Percentiles rank a stretch among this genome's conserved stretches.
phyloP scores from a whole-genome alignment of 2,113 vertebrate species.

The Callithrix jacchus region DNA sequence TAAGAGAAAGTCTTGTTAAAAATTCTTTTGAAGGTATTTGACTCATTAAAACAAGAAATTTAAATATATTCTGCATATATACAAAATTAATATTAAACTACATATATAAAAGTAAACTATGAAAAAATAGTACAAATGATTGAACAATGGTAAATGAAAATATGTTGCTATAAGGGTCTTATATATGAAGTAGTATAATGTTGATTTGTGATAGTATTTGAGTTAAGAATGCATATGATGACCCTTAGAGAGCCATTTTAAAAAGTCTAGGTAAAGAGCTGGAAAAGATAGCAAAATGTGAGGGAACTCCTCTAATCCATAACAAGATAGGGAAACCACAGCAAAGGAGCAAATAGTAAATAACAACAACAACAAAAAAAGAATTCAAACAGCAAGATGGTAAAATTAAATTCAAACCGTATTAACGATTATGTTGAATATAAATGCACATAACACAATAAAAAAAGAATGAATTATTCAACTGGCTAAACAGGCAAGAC shows the following conservation, averaged over 20 bases:
- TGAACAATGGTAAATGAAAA: background rate
- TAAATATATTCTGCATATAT: background rate
- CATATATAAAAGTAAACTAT: background rate
- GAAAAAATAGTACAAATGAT: background rate
- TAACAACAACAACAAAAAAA: too few relatives aligned
- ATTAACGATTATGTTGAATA: background rate
- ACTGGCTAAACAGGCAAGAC: background rate
- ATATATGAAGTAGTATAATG: background rate
- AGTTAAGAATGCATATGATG: background rate
- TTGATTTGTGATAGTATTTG: background rate
- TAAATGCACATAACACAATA: background rate
- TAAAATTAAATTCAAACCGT: background rate
- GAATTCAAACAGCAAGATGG: background rate
- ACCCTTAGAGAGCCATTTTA: background rate
- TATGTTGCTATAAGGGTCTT: background rate
- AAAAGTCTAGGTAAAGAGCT: background rate
- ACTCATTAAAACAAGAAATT: background rate
- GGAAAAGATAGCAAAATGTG: background rate
- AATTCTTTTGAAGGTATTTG: background rate
- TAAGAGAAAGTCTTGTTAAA: background rate
- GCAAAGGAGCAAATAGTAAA: background rate
- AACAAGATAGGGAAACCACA: background rate
- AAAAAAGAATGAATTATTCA: background rate
- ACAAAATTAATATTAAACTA: background rate
- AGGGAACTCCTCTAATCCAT: background rate